Percentiles rank a stretch among this genome's conserved stretches.
Evolutionary conservation across 2,797 vertebrate species (phyloP).

Genomic region (Spondyliosoma cantharus): DNA sequence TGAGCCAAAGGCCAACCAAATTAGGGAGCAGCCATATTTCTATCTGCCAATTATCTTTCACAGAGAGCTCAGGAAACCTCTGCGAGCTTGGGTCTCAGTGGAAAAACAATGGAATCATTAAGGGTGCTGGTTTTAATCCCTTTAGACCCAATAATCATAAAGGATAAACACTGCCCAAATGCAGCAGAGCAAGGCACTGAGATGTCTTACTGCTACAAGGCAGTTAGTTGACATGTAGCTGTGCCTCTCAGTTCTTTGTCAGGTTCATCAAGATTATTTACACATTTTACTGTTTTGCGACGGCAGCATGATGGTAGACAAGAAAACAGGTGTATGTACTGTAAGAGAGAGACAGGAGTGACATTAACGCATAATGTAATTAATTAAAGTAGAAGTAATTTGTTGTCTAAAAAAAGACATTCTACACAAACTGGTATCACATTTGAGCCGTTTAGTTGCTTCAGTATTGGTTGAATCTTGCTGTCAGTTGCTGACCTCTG

Average conservation of each 20-base stretch:
- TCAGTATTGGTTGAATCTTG: too few species aligned
- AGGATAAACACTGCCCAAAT: background rate
- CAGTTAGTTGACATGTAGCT: background rate
- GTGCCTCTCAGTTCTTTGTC: background rate
- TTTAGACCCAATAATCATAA: background rate
- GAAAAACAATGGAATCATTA: background rate
- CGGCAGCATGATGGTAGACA: too few species aligned
- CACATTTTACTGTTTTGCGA: too few species aligned
- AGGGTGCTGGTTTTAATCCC: background rate
- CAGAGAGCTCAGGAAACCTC: background rate
- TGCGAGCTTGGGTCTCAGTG: background rate
- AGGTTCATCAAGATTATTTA: too few species aligned
- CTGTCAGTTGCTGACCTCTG: background rate
- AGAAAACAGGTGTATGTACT: too few species aligned
- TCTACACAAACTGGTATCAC: too few species aligned
- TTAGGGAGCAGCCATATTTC: conserved; percentile 20
- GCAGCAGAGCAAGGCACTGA: conserved; percentile 6
- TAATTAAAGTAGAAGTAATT: too few species aligned
- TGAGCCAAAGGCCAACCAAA: conserved; percentile 30
- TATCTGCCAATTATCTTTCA: conserved; percentile 34
- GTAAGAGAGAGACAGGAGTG: too few species aligned
- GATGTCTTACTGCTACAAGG: background rate
- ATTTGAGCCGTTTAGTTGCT: too few species aligned
- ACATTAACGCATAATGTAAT: too few species aligned
- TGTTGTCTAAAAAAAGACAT: too few species aligned